These are phyloP conservation scores for Channa maculata DNA, from an alignment of 2,113 vertebrate species.

Conservation along the genomic window DNA sequence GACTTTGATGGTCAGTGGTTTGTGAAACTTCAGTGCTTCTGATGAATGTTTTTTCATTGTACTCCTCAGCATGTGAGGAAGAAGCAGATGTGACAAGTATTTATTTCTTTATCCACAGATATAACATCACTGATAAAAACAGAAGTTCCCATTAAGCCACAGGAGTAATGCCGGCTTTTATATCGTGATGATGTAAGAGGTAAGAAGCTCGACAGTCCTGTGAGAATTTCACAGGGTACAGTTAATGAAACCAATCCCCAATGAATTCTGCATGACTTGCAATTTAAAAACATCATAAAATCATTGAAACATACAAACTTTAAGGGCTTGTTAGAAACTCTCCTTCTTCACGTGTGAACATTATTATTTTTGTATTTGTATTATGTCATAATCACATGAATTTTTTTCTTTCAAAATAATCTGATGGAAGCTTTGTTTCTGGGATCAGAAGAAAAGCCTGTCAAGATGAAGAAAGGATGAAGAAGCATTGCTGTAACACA, in stretches of 20 bases:
- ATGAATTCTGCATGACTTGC: no score
- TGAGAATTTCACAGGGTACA: no score
- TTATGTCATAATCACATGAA: not conserved
- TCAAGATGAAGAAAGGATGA: not conserved
- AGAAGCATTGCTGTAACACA: not conserved
- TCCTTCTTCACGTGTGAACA: not conserved
- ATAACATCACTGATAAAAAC: conserved; percentile 77
- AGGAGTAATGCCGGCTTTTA: conserved; percentile 7
- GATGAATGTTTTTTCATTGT: no score
- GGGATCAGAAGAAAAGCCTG: not conserved
- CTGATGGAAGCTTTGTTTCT: not conserved
- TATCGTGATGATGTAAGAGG: not conserved
- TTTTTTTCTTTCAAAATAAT: not conserved
- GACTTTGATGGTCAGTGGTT: conserved; percentile 78
- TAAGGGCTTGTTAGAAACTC: not conserved
- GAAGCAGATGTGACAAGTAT: not conserved
- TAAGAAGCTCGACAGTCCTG: conserved; percentile 1
- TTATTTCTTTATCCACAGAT: conserved; percentile 61
- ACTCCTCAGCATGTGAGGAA: no score
- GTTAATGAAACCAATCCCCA: no score
- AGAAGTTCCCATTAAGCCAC: conserved; percentile 75
- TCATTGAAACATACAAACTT: no score
- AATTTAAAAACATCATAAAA: no score
- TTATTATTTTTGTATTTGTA: no score
- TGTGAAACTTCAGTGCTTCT: not conserved